Base-by-base conservation (phyloP, 2,888 invertebrate species). In the Tetanocera ferruginea region DNA sequence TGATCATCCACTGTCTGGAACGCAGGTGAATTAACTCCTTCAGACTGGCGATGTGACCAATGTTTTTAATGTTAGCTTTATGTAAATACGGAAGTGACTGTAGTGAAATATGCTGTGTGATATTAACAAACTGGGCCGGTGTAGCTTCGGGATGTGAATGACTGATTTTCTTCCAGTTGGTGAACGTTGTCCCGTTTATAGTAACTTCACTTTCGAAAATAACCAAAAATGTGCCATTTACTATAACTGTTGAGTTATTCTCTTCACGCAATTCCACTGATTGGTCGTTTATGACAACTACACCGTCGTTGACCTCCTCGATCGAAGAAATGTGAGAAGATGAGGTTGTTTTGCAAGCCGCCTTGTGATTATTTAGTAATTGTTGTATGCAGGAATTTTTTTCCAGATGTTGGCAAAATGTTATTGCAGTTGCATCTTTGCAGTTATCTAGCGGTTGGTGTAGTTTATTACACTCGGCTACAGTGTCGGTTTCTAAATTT, bases 281-380 rank as follows among this genome's bases (percentile, higher is more conserved):
- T 23, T 75, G 78, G 55, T 75, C 52, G 64, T 75, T 69, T 51
- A 72, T 55, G 49, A 78, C 72, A n/a, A 78, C 31, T 49, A 78
- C 28, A 8, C 57, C n/a, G n/a, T n/a, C n/a, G n/a, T n/a, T n/a
- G n/a, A n/a, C n/a, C n/a, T n/a, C n/a, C n/a, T n/a, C n/a, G 31
- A 78, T 19, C n/a, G 71, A 37, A 23, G 34, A 17, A 17, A 78
- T 70, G 55, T 75, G 60, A 17, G 74, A n/a, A 43, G 70, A 60
- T 8, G 75, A 78, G 5, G 75, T 64, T 60, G 67, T 76, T 37
- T 55, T 60, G 76, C 72, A 78, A 19, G 57, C 23, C 49, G 78
- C 72, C 5, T 55, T 67, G n/a, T 76, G 52, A 14, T 57, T 49
- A 67, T 78, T 74, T 17, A 78, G 34, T 17, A 74, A 37, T 28